These are phyloP conservation scores for Rhabdophis nuchalis DNA, from an alignment of 2,797 vertebrate genomes.

Conservation along the genomic window DNA sequence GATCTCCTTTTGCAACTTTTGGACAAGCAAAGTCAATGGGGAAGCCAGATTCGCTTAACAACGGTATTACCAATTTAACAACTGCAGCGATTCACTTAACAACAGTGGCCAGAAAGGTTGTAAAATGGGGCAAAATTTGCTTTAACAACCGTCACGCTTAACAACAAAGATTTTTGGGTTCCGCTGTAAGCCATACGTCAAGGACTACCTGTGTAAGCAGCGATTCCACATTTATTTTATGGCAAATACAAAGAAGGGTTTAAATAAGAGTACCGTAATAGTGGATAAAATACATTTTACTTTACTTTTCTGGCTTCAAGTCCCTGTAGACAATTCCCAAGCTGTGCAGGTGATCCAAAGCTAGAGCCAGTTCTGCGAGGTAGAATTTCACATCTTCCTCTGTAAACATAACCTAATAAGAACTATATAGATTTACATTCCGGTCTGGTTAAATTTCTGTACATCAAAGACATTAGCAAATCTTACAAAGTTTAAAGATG, in stretches of 20 bases:
- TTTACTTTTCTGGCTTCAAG: conserved; percentile 99
- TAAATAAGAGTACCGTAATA: conserved; percentile 55
- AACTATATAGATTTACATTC: conserved; percentile 96
- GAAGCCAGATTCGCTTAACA: not conserved
- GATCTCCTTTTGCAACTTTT: not conserved
- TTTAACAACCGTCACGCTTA: not conserved
- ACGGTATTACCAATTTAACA: not conserved
- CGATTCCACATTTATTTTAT: conserved; percentile 3
- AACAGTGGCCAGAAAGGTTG: not conserved
- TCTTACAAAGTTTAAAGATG: conserved; percentile 25
- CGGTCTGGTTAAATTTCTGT: conserved; percentile 75
- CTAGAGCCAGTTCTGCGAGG: conserved; percentile 98
- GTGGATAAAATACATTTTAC: conserved; percentile 71
- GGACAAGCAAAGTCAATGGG: not conserved
- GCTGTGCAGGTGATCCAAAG: conserved; percentile 97
- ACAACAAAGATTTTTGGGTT: not conserved
- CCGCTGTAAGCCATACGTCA: not conserved
- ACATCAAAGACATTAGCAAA: conserved; percentile 1
- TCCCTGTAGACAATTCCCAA: conserved; percentile 99
- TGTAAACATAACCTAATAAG: conserved; percentile 99
- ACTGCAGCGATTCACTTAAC: not conserved
- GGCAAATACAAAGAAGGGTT: conserved; percentile 37
- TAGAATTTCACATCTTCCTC: conserved; percentile 99
- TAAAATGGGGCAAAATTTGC: not conserved
- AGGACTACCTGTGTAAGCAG: not conserved